Evolutionary conservation across 2,113 vertebrate genomes (phyloP).

Genomic region (Ceuthmochares aereus): DNA sequence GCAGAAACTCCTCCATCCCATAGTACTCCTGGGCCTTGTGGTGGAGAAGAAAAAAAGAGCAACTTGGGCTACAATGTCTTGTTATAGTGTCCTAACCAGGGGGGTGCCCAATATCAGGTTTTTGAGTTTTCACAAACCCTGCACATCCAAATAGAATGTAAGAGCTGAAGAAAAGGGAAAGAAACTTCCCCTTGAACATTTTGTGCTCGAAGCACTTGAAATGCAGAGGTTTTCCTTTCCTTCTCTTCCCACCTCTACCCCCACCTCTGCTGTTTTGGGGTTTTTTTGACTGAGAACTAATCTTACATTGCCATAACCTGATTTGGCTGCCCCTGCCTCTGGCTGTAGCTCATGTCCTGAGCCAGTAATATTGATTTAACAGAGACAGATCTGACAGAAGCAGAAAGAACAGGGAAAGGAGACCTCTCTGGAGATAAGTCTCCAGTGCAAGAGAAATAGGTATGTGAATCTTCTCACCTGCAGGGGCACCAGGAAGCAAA

Average conservation of each 20-base stretch:
- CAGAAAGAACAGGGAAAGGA: neutral
- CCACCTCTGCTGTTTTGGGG: neutral
- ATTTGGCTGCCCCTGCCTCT: constrained; percentile 8
- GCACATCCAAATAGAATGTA: neutral
- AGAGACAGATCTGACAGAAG: neutral
- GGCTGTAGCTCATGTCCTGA: neutral
- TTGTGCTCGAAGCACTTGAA: neutral
- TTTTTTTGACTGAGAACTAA: neutral
- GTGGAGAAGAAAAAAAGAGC: neutral
- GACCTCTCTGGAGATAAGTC: neutral
- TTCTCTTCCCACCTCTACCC: neutral
- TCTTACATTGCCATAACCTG: constrained; percentile 2
- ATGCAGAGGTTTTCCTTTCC: neutral
- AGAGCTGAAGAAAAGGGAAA: neutral
- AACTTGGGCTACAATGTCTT: neutral
- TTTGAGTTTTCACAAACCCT: neutral
- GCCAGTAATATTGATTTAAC: constrained; percentile 3
- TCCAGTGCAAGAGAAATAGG: neutral
- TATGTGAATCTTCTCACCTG: neutral
- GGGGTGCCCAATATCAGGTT: neutral
- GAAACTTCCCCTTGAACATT: neutral
- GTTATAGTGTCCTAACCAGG: neutral
- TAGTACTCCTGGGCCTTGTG: neutral
- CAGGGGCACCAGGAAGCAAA: neutral
- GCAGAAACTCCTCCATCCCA: neutral